A percentile compares a stretch with the other conserved stretches of the same genome.
Evolutionary conservation across 2,797 vertebrate species (phyloP).

Genomic region (Myoxocephalus aenaeus): DNA sequence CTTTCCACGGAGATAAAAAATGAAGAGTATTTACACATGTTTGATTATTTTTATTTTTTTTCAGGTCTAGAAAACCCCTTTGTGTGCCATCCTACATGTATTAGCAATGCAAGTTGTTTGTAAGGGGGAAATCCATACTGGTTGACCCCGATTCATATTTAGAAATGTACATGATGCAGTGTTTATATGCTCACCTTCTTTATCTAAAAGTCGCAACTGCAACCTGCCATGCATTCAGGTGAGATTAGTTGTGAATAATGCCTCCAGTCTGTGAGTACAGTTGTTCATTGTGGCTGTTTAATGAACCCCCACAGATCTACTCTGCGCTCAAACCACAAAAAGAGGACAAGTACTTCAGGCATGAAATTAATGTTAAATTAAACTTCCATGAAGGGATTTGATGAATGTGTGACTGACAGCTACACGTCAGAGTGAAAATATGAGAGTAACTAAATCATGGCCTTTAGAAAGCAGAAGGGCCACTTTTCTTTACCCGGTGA

Average conservation of each 20-base stretch:
- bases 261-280: neutral
- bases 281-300: conserved; percentile 12
- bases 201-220: neutral
- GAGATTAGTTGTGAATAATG: conserved; percentile 17
- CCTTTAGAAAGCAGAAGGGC: conserved; percentile 15
- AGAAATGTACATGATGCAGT: neutral
- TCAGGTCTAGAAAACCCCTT: neutral
- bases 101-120: neutral
- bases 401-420: conserved; percentile 12
- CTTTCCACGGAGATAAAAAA: neutral
- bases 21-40: neutral
- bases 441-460: neutral
- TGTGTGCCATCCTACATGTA: neutral
- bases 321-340: neutral
- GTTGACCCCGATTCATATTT: conserved; percentile 5
- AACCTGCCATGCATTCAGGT: neutral
- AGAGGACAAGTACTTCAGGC: conserved; percentile 2
- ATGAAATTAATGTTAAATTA: conserved; percentile 29
- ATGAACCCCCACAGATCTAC: neutral
- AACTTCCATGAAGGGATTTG: neutral
- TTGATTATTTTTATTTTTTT: neutral
- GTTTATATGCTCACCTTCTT: neutral
- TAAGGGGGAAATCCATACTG: neutral
- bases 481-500: conserved; percentile 8
- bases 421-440: neutral